These are phyloP conservation scores for Spea multiplicata DNA, from an alignment of 2,113 vertebrate genomes.

Conservation along the genomic window DNA sequence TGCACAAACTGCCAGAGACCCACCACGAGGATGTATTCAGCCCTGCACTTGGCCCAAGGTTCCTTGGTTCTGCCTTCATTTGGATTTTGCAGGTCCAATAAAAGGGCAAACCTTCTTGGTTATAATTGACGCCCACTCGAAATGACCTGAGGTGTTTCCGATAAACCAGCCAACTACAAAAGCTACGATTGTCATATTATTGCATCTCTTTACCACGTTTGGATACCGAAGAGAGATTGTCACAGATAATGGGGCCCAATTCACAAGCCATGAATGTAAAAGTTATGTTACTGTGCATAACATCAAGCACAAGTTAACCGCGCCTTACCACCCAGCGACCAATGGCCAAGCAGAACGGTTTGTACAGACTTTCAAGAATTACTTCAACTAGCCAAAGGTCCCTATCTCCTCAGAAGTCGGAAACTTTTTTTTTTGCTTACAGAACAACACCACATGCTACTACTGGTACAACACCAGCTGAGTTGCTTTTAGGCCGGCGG, in stretches of 20 bases:
- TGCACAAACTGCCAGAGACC: constrained; percentile 2
- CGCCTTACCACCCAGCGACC: background rate
- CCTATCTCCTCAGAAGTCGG: too few relatives aligned
- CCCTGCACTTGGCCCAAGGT: background rate
- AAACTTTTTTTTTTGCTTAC: too few relatives aligned
- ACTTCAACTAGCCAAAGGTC: too few relatives aligned
- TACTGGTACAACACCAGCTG: too few relatives aligned
- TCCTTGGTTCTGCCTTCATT: background rate
- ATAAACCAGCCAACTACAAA: background rate
- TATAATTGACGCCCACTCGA: too few relatives aligned
- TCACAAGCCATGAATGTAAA: too few relatives aligned
- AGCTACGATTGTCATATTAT: background rate
- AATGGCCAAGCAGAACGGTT: background rate
- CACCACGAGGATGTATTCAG: background rate
- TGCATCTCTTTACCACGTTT: background rate
- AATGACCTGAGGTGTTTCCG: too few relatives aligned
- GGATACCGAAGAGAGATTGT: background rate
- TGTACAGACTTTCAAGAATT: background rate
- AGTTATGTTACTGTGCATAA: background rate
- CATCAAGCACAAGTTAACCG: background rate
- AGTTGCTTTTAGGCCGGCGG: too few relatives aligned
- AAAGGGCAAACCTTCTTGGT: too few relatives aligned
- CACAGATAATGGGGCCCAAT: background rate
- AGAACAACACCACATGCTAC: too few relatives aligned
- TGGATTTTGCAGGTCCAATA: constrained; percentile 11